Conservation (phyloP, 2,797 vertebrate genomes). For the Pyrocephalus nanus region DNA sequence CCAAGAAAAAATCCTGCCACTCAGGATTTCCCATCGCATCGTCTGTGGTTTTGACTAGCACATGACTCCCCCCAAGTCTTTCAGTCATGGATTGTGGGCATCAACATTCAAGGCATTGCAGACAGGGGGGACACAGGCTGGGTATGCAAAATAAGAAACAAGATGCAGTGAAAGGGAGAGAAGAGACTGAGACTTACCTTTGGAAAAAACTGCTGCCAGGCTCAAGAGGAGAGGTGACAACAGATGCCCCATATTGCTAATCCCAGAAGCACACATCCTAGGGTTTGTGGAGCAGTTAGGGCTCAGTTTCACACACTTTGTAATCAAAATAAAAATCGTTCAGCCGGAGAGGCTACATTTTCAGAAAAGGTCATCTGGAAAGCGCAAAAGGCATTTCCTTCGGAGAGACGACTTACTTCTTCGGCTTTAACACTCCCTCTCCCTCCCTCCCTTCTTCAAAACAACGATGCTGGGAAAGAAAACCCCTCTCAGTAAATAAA, state of each 20-base stretch:
- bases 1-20: background rate
- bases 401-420: background rate
- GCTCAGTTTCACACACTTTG: background rate
- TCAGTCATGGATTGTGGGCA: background rate
- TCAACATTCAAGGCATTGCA: background rate
- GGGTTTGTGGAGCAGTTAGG: background rate
- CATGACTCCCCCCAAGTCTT: background rate
- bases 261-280: slow-evolving; percentile 64
- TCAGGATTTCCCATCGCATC: background rate
- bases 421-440: background rate
- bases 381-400: background rate
- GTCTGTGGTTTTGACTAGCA: background rate
- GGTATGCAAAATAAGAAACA: background rate
- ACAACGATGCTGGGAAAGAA: background rate
- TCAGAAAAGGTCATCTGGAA: slow-evolving; percentile 32
- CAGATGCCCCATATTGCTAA: slow-evolving; percentile 69
- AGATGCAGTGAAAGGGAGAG: background rate
- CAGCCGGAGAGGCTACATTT: slow-evolving; percentile 19
- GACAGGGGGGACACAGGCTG: background rate
- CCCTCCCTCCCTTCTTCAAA: background rate
- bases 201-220: slow-evolving; percentile 74
- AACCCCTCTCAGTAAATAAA: background rate
- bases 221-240: slow-evolving; percentile 73
- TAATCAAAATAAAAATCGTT: background rate
- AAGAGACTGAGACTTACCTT: slow-evolving; percentile 70